These are phyloP conservation scores for Druon quercuslanigerum DNA, from an alignment of 1,140 invertebrate genomes.

Conservation along the genomic window DNA sequence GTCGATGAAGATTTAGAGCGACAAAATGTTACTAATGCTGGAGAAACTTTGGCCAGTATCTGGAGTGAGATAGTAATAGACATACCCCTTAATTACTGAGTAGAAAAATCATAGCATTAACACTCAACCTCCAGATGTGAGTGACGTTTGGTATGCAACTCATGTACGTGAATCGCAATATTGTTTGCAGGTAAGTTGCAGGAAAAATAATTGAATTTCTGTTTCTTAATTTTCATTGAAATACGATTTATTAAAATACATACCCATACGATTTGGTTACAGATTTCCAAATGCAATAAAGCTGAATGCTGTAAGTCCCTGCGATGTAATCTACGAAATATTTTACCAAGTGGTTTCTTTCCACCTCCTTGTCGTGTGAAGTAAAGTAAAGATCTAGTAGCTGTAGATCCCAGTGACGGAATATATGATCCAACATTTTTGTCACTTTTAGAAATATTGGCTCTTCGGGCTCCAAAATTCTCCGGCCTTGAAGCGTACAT, in stretches of 20 bases:
- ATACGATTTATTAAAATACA: no score
- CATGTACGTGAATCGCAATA: constrained; percentile 30
- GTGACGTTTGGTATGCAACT: constrained; percentile 21
- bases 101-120: neutral
- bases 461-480: no score
- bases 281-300: no score
- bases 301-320: neutral
- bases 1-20: neutral
- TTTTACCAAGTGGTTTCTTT: constrained; percentile 24
- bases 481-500: no score
- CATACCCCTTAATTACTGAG: neutral
- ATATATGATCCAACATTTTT: no score
- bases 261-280: no score
- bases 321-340: neutral
- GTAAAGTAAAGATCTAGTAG: neutral
- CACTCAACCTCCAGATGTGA: neutral
- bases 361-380: constrained; percentile 3
- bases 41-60: neutral
- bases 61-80: neutral
- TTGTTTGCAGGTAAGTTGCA: constrained; percentile 19
- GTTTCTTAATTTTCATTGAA: no score
- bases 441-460: no score
- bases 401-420: no score
- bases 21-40: neutral
- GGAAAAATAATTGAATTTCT: no score